Evolutionary conservation across 37 sponge, comb jelly and placozoan genomes (phyloP).

Genomic region (Dysidea cf. avara): DNA sequence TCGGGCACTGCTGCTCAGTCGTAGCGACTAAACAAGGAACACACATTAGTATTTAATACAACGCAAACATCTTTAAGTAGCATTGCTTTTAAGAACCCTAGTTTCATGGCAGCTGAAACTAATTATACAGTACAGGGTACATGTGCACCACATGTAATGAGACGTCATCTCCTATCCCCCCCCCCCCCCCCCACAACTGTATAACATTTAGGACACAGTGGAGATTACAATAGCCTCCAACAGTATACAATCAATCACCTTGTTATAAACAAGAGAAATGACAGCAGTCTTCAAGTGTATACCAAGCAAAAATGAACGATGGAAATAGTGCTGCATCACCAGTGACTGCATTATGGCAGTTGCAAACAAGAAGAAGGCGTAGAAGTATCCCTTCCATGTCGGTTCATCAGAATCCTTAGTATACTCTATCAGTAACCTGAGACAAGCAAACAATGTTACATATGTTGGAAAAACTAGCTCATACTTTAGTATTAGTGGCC

Average conservation of each 20-base stretch:
- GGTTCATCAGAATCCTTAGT: constrained; percentile 28
- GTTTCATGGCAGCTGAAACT: too few species aligned
- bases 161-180: too few species aligned
- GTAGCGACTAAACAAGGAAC: constrained; percentile 79
- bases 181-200: too few species aligned
- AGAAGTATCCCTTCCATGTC: constrained; percentile 83
- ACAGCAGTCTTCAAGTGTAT: constrained; percentile 76
- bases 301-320: constrained; percentile 59
- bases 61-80: too few species aligned
- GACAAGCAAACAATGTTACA: not conserved
- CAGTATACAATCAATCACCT: constrained; percentile 67
- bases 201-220: too few species aligned
- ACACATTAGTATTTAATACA: too few species aligned
- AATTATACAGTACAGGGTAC: too few species aligned
- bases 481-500: constrained; percentile 84
- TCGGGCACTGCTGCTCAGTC: constrained; percentile 73
- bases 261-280: constrained; percentile 72
- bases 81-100: too few species aligned
- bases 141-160: too few species aligned
- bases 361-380: constrained; percentile 76
- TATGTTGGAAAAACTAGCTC: not conserved
- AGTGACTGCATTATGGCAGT: constrained; percentile 73
- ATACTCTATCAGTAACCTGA: constrained; percentile 68
- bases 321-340: constrained; percentile 83
- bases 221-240: too few species aligned